These are phyloP conservation scores for Perodicticus potto DNA, from an alignment of 2,797 vertebrate species.

Conservation along the genomic window DNA sequence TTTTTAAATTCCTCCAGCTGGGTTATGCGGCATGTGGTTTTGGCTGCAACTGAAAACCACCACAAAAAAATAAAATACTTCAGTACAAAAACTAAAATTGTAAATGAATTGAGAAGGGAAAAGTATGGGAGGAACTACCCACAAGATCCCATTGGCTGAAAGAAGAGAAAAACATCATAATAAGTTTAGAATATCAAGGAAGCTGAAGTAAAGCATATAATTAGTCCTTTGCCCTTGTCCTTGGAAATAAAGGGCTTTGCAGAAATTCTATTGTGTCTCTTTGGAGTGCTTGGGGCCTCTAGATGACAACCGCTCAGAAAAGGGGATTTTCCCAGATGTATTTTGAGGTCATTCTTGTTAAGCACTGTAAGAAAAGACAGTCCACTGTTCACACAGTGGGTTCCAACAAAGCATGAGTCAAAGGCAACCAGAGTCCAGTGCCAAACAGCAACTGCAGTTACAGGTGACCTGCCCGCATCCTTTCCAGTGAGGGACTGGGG, in stretches of 20 bases:
- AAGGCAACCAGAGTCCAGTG: neutral
- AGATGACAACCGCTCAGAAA: neutral
- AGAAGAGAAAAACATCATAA: neutral
- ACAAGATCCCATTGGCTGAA: neutral
- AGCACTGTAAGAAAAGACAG: neutral
- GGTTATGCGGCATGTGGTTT: neutral
- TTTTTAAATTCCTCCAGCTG: neutral
- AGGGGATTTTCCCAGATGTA: constrained; percentile 65
- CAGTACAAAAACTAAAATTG: neutral
- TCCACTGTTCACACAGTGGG: neutral
- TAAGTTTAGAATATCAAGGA: constrained; percentile 54
- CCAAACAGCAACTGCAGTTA: too few species aligned
- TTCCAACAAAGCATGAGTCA: neutral
- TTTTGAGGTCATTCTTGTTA: neutral
- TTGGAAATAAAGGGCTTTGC: constrained; percentile 56
- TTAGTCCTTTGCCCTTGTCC: neutral
- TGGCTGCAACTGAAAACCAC: constrained; percentile 21
- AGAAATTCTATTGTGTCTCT: constrained; percentile 33
- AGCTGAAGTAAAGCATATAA: neutral
- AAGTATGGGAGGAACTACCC: neutral
- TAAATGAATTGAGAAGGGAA: constrained; percentile 15
- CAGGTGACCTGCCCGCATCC: too few species aligned
- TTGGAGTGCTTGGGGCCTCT: neutral
- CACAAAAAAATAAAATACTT: constrained; percentile 13
- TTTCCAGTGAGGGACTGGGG: accelerated